Base-by-base conservation (phyloP, 2,888 invertebrate genomes). In the Hyposoter didymator region DNA sequence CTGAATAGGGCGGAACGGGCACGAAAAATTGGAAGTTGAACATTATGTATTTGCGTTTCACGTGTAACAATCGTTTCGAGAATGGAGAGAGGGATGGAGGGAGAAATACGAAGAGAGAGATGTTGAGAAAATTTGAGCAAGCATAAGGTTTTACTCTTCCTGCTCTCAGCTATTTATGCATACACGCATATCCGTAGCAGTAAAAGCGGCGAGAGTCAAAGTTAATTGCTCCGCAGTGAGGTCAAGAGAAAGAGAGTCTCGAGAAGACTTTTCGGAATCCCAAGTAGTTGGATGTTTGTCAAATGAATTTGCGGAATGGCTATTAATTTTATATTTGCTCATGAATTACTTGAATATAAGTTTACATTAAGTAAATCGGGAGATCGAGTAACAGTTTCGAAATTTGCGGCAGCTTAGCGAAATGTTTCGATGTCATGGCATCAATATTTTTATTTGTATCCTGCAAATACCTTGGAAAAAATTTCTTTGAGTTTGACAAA, bases 161-260 rank as follows among this genome's bases (percentile, higher is more conserved):
- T 35, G 49, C 19, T 49, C 49, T 49, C 47, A 76, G 49, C 49
- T 49, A 66, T 76, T 76, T 66, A 66, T 35, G 52, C 49, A 32
- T 52, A 22, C 47, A 28, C 59, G 14, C 59, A 72, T 64, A 73
- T 85, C 45, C 55, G 47, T 22, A 69, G 66, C 39, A 62, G 69
- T 55, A 45, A 64, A 66, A 32, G 45, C 59, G 59, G 45, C 49
- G 62, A 55, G 72, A 72, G 80, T 76, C 79, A 67, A 66, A 81
- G 66, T 73, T 84, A 80, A 84, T 84, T 84, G 80, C 72, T 81
- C 17, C 28, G 45, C 47, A 35, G 76, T 28, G 39, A 35, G 45
- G n/a, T 62, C 28, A 32, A 49, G 66, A 76, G 66, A 47, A 49
- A 66, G 66, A 59, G 73, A 43, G 32, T 43, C 73, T 22, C 59